These are phyloP conservation scores for Thecophora atra DNA, from an alignment of 2,888 invertebrate species.

Conservation along the genomic window DNA sequence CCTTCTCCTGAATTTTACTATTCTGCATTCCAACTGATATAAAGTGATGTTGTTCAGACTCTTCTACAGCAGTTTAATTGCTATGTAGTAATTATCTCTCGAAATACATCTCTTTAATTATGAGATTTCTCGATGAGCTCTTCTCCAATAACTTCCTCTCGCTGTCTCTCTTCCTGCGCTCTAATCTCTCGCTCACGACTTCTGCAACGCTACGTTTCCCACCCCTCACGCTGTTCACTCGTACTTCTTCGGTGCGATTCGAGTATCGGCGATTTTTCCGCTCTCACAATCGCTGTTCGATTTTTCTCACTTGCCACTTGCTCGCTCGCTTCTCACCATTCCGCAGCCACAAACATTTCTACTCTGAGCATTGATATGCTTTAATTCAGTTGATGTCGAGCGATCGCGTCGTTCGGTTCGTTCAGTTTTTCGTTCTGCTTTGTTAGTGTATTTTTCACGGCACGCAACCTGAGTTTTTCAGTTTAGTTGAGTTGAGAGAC, in stretches of 20 bases:
- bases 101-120: no score
- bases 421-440: conserved; percentile 41
- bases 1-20: no score
- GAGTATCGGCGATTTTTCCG: not conserved
- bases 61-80: no score
- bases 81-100: no score
- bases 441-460: no score
- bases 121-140: not conserved
- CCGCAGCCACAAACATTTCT: conserved; percentile 19
- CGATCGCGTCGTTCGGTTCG: conserved; percentile 58
- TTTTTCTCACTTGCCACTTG: not conserved
- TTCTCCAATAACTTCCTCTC: conserved; percentile 8
- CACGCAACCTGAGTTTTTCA: no score
- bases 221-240: conserved; percentile 18
- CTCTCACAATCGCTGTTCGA: not conserved
- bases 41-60: no score
- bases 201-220: not conserved
- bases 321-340: not conserved
- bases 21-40: no score
- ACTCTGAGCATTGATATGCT: conserved; percentile 38
- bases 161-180: conserved; percentile 7
- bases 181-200: conserved; percentile 17
- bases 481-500: no score
- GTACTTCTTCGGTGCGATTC: not conserved
- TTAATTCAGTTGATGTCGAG: conserved; percentile 55